Percentiles rank a stretch among this genome's conserved stretches.
Evolutionary conservation across 1,140 invertebrate species (phyloP).

Genomic region (Panagrolaimus sp.): DNA sequence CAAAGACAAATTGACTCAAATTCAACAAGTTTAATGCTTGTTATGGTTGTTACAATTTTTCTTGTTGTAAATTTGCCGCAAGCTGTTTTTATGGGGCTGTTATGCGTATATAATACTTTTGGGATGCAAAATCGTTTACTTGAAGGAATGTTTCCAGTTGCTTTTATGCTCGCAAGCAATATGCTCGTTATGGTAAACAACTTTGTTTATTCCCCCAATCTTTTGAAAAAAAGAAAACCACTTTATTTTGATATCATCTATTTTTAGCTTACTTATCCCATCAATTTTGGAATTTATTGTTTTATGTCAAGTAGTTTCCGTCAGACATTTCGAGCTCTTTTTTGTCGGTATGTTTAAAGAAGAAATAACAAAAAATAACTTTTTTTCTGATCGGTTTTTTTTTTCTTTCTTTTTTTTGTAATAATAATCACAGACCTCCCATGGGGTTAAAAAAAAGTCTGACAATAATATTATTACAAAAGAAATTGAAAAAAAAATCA

Average conservation of each 20-base stretch:
- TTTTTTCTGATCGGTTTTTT: too few relatives aligned
- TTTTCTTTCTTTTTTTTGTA: too few relatives aligned
- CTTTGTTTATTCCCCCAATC: too few relatives aligned
- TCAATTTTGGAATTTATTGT: slow-evolving; percentile 92
- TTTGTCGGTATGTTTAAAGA: slow-evolving; percentile 60
- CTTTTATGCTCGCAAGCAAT: slow-evolving; percentile 78
- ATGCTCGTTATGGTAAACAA: slow-evolving; percentile 75
- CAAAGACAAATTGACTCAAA: slow-evolving; percentile 70
- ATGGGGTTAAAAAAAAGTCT: too few relatives aligned
- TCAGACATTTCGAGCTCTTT: slow-evolving; percentile 84
- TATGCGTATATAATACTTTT: slow-evolving; percentile 66
- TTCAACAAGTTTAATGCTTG: slow-evolving; percentile 86
- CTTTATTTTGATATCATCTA: background rate
- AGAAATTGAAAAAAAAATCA: too few relatives aligned
- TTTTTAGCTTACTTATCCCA: slow-evolving; percentile 71
- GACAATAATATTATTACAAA: too few relatives aligned
- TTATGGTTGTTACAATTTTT: slow-evolving; percentile 86
- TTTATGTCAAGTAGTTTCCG: slow-evolving; percentile 87
- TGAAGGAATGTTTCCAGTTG: slow-evolving; percentile 74
- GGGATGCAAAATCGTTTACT: slow-evolving; percentile 62
- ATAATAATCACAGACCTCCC: too few relatives aligned
- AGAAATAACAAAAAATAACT: background rate
- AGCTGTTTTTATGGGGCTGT: slow-evolving; percentile 76
- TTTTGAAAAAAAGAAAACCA: background rate
- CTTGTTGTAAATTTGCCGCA: slow-evolving; percentile 82